Conservation (phyloP, 2,797 vertebrate genomes). For the Sciurus carolinensis region DNA sequence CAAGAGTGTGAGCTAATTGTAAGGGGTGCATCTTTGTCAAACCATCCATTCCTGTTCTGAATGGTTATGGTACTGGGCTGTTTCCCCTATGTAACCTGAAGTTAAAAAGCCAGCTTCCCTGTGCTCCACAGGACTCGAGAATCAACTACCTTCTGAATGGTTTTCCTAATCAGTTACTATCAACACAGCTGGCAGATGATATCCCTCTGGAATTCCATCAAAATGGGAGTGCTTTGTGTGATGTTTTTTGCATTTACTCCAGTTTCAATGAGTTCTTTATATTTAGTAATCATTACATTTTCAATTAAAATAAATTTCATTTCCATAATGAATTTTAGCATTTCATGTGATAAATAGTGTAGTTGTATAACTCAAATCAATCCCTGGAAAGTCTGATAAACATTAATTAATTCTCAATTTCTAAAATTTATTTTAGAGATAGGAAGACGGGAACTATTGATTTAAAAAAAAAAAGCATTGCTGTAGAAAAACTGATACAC, state of each 20-base stretch:
- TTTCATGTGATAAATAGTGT: background rate
- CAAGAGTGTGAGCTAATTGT: background rate
- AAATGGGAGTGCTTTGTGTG: background rate
- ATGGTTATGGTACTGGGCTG: no score
- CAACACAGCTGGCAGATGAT: background rate
- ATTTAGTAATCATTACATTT: slow-evolving; percentile 56
- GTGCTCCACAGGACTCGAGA: background rate
- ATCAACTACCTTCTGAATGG: background rate
- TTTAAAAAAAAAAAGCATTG: background rate
- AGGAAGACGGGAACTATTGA: background rate
- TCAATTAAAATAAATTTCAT: slow-evolving; percentile 45
- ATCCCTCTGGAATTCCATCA: background rate
- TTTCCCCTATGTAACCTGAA: background rate
- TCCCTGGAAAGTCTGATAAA: slow-evolving; percentile 40
- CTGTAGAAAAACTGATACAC: slow-evolving; percentile 1
- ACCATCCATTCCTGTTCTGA: background rate
- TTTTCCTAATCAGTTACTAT: background rate
- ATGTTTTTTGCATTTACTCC: background rate
- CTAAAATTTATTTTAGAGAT: slow-evolving; percentile 38
- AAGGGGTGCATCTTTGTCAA: background rate
- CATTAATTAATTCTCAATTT: slow-evolving; percentile 59
- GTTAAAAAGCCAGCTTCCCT: background rate
- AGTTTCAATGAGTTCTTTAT: background rate
- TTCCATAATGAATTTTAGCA: slow-evolving; percentile 32
- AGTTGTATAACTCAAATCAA: slow-evolving; percentile 4